Base-by-base conservation (phyloP, 1,140 invertebrate genomes). In the Heliconius congener region DNA sequence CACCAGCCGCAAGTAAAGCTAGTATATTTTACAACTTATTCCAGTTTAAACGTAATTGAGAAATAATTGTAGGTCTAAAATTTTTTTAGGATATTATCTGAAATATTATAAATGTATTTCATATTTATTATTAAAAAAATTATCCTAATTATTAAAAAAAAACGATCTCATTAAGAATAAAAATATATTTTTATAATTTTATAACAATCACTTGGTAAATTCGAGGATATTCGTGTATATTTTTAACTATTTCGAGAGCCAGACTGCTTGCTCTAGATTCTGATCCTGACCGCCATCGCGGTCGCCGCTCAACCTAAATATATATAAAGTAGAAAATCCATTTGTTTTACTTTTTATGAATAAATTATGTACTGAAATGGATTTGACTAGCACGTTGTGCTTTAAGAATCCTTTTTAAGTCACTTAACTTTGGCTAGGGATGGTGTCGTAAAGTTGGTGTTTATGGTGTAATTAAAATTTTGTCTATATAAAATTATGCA, bases 161-260 rank as follows among this genome's bases (percentile, higher is more conserved):
- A 18, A 46, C 13, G 42, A 52, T 19, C 50, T 52, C 50, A 52
- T 52, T 52, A 52, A 52, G 18, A 52, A 19, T 19, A 52, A 3
- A n/a, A 57, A 57, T 9, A 57, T 23, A n/a, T 57, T 6, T 52
- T 52, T 52, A 52, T 18, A 18, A 52, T 57, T 23, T 23, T 57
- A 23, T 57, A 57, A 57, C 23, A 23, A n/a, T n/a, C 8, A 1
- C 55, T 23, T 23, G 27, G 1, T 66, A 66, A 66, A 66, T 66
- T 66, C 5, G n/a, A 16, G 60, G 13, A 27, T 66, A 66, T 30
- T 66, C 60, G 8, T 37, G 46, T 74, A 50, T 76, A 72, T 52
- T 80, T 79, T 72, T 72, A n/a, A 71, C 66, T 76, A 80, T 80
- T 73, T 79, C 39, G 57, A 74, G 42, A 80, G 50, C 78, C 52